Base-by-base conservation (phyloP, 2,113 vertebrate genomes). In the Ovibos moschatus region DNA sequence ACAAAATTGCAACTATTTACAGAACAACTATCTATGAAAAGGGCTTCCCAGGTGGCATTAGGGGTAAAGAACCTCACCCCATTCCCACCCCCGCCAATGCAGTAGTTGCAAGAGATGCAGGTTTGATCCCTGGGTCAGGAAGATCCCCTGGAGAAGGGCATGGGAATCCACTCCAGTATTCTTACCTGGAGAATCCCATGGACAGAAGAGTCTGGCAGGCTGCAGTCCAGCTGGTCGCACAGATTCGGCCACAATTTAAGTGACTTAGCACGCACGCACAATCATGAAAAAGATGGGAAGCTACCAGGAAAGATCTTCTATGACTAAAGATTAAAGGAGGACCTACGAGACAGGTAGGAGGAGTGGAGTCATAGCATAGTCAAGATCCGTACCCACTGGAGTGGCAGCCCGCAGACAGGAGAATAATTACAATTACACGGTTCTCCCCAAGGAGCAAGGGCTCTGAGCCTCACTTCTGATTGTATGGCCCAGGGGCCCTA, bases 241-340 rank as follows among this genome's bases (percentile, higher is more conserved):
- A 71, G 64, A 36, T 36, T 36, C 2, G 1, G n/a, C 64, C n/a
- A 36, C 64, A 36, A 21, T 3, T 71, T 71, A 71, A 36, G 17
- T 36, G 64, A 71, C 64, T 71, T 71, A 71, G 64, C n/a, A 67
- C 0, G 5, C 5, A 36, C 0, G 2, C n/a, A 36, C 10, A 9
- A 36, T n/a, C 12, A 1, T 36, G 81, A 83, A 83, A 83, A 36
- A 36, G 19, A 83, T 53, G 47, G 50, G 79, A 83, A 25, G 50
- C 21, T 83, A 23, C 50, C 50, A 83, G 81, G 7, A 83, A 55
- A 83, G 81, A 55, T 83, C 33, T 55, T 40, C 51, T 36, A 36
- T 14, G n/a, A 27, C 51, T 55, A 40, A 83, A 36, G 23, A 27
- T 55, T 36, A 55, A 55, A 36, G 21, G 21, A 55, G 33, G 33